Conservation (phyloP, 1,140 invertebrate species). For the Tetramorium parvispinum region DNA sequence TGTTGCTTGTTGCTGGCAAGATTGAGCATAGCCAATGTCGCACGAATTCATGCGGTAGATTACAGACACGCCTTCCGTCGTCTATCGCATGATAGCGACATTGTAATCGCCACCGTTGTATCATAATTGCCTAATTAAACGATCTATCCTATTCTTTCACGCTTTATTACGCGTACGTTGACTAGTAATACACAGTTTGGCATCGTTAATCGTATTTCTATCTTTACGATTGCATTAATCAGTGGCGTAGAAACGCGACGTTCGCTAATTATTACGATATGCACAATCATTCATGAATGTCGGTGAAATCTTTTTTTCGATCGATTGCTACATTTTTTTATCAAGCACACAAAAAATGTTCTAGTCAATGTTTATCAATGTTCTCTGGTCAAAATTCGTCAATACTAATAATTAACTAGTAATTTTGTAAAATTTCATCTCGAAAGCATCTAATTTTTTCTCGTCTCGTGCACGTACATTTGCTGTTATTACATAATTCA, state of each 20-base stretch:
- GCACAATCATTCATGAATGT: background rate
- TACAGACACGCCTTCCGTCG: constrained; percentile 40
- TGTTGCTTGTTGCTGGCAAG: constrained; percentile 16
- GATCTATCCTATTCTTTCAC: constrained; percentile 20
- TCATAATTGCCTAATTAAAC: constrained; percentile 64
- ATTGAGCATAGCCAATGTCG: constrained; percentile 46
- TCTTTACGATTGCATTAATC: constrained; percentile 39
- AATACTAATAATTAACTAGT: background rate
- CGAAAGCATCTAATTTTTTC: background rate
- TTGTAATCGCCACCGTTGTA: constrained; percentile 30
- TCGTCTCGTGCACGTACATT: background rate
- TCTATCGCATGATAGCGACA: constrained; percentile 35
- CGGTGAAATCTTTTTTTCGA: background rate
- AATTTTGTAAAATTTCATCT: background rate
- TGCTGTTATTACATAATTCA: constrained; percentile 2
- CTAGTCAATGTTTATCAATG: no score
- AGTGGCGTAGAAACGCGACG: constrained; percentile 49
- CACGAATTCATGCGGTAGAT: constrained; percentile 39
- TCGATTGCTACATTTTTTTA: background rate
- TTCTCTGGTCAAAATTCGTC: no score
- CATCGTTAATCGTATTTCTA: constrained; percentile 68
- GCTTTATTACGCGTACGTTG: constrained; percentile 63
- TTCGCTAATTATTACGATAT: background rate
- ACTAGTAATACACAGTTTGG: constrained; percentile 74
- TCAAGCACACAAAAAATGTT: background rate